Evolutionary conservation across 2,797 vertebrate genomes (phyloP).

Genomic region (Melanotaenia parkinsoni): DNA sequence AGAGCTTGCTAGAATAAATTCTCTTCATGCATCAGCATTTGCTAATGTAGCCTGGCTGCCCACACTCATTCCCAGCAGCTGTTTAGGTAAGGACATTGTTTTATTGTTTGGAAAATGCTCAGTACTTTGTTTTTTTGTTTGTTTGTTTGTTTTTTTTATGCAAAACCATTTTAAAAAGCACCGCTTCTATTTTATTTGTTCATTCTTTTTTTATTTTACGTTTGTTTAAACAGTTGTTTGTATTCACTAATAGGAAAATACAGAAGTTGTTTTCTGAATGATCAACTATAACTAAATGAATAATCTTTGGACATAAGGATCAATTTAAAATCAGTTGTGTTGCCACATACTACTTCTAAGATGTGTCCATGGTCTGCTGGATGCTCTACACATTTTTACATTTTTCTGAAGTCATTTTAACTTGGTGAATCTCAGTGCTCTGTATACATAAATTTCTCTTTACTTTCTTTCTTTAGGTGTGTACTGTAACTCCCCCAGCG

Average conservation of each 20-base stretch:
- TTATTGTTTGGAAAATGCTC: neutral
- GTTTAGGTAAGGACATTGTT: conserved; percentile 89
- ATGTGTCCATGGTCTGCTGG: neutral
- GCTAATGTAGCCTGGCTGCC: conserved; percentile 98
- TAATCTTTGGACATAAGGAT: neutral
- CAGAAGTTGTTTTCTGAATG: conserved; percentile 6
- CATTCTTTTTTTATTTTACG: no score
- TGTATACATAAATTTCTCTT: neutral
- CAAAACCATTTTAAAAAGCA: neutral
- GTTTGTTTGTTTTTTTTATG: neutral
- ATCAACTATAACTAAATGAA: conserved; percentile 7
- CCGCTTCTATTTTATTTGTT: neutral
- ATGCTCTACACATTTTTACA: neutral
- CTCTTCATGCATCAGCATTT: conserved; percentile 96
- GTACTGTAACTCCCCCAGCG: conserved; percentile 98
- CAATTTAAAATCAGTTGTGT: conserved; percentile 12
- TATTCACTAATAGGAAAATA: conserved; percentile 4
- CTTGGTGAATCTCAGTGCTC: neutral
- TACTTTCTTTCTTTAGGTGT: conserved; percentile 79
- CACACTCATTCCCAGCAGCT: conserved; percentile 95
- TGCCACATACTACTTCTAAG: neutral
- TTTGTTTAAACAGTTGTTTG: conserved; percentile 1
- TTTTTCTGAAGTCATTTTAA: neutral
- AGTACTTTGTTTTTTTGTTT: neutral
- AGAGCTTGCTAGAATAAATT: conserved; percentile 97